Evolutionary conservation across 2,888 invertebrate genomes (phyloP).

Genomic region (Gymnosoma rotundatum): DNA sequence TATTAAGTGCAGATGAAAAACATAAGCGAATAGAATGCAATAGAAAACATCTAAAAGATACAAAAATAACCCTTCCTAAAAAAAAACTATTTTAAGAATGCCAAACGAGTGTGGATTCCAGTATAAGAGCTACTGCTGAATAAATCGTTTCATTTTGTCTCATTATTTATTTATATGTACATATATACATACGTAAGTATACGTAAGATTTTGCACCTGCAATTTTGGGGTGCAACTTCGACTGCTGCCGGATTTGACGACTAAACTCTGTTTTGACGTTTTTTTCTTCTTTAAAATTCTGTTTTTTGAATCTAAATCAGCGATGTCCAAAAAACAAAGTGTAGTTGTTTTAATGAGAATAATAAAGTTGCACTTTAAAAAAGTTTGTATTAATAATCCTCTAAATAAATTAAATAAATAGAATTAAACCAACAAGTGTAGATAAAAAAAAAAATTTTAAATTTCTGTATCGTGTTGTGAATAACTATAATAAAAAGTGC

Average conservation of each 20-base stretch:
- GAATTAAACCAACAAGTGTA: no score
- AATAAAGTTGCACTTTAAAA: no score
- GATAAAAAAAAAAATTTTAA: no score
- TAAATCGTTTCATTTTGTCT: slow-evolving; percentile 43
- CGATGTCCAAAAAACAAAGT: no score
- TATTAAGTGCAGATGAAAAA: no score
- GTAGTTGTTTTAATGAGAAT: no score
- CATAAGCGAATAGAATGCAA: slow-evolving; percentile 7
- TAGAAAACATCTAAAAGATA: background rate
- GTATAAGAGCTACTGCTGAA: slow-evolving; percentile 58
- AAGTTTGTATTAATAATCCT: no score
- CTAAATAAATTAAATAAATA: no score
- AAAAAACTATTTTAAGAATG: background rate
- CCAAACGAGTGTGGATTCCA: slow-evolving; percentile 39
- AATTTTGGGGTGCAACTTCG: background rate
- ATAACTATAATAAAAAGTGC: no score
- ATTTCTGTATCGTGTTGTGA: no score
- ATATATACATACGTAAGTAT: background rate
- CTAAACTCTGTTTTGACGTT: background rate
- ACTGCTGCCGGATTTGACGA: no score
- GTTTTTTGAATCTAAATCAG: background rate
- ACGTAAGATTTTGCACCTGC: background rate
- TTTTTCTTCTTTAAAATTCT: slow-evolving; percentile 13
- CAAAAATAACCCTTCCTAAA: background rate
- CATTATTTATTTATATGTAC: background rate